Evolutionary conservation across 2,888 invertebrate genomes (phyloP).

Genomic region (Lomographa bimaculata): DNA sequence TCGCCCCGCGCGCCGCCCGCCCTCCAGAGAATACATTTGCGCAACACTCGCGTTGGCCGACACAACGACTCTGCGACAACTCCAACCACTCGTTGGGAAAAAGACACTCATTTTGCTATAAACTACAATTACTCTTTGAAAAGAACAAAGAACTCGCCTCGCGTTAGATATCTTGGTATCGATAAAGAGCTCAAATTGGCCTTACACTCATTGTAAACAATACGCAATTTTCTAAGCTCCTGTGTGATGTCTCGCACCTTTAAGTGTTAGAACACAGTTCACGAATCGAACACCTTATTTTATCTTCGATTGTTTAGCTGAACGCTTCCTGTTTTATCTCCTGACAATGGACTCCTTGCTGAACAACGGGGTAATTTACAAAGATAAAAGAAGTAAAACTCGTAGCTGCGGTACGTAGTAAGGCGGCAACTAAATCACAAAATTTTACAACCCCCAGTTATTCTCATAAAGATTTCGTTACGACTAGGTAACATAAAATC

Average conservation of each 20-base stretch:
- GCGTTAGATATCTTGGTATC: conserved; percentile 1
- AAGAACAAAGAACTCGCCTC: too few species aligned
- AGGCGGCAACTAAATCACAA: conserved; percentile 36
- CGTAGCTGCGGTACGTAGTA: conserved; percentile 22
- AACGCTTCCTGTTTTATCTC: conserved; percentile 15
- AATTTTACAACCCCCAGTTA: conserved; percentile 44
- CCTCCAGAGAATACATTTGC: conserved; percentile 81
- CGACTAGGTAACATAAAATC: conserved; percentile 59
- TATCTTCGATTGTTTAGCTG: conserved; percentile 47
- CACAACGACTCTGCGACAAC: conserved; percentile 69
- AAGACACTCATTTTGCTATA: conserved; percentile 74
- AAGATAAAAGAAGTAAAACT: conserved; percentile 28
- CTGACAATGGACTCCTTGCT: conserved; percentile 29
- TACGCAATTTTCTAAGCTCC: conserved; percentile 16
- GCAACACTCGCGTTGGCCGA: conserved; percentile 79
- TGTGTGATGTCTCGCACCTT: conserved; percentile 15
- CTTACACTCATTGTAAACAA: conserved; percentile 6
- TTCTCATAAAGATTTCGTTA: conserved; percentile 49
- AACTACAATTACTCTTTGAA: too few species aligned
- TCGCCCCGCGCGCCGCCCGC: conserved; percentile 53
- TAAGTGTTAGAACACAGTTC: too few species aligned
- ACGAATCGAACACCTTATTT: conserved; percentile 10
- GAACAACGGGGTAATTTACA: conserved; percentile 24
- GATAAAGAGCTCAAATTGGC: conserved; percentile 1
- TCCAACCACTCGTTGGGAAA: conserved; percentile 60